Evolutionary conservation across 2,113 vertebrate genomes (phyloP), one percentile per base, ranked within the genome.

Genomic region (Neotoma lepida): DNA sequence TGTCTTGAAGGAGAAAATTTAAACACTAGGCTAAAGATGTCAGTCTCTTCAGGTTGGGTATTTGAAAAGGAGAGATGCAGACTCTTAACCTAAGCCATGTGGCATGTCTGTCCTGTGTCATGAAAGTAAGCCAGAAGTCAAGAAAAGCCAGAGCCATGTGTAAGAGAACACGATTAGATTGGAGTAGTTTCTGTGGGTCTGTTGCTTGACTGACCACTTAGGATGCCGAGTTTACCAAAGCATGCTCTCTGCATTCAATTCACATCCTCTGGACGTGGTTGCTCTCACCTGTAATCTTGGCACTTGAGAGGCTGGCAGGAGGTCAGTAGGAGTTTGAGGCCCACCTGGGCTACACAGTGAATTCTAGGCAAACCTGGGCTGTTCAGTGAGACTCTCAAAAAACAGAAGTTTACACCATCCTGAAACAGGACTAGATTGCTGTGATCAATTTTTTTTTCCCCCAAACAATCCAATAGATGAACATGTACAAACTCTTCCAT

Each of bases 1-100:
- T n/a, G 41, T 91, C 93, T 93, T 92, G 49, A 64, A 88, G 66
- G 70, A 80, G 63, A 90, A 46, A 77, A 22, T 89, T 90, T 92
- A 76, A 63, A 64, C 17, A 41, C 39, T 91, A 46, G 70, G 30
- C 35, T 61, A 88, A 89, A 91, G 63, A 20, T 70, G 44, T 49
- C 44, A 71, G 12, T 26, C 35, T 81, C 22, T 90, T 22, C 20
- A 84, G n/a, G 26, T 61, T 87, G 44, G 41, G 54, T 61, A 91
- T 90, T 26, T 9, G 41, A 41, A n/a, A 93, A 94, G 71, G 78
- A 82, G 54, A 78, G 30, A 39, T 35, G n/a, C 14, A 56, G 24
- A n/a, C 63, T 78, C 46, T 87, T 64, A 51, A 82, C 20, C 80
- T 66, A 80, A 74, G n/a, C 12, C 12, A 7, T 9, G 77, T 56